These are phyloP conservation scores for Zosterops pallidus DNA, from an alignment of 2,113 vertebrate genomes.

Conservation along the genomic window DNA sequence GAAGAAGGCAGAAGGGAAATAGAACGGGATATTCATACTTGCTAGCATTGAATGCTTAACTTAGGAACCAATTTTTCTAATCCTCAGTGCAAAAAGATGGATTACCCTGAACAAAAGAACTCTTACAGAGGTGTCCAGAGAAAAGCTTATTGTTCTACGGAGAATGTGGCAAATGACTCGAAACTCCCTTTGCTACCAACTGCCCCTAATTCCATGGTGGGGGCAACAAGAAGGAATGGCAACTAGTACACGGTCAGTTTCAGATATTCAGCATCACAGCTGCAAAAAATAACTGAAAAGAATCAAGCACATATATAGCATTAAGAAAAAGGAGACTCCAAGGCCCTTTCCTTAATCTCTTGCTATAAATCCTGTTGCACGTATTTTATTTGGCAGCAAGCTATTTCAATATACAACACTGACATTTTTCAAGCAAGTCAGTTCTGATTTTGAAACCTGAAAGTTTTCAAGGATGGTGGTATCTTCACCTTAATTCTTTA, in stretches of 20 bases:
- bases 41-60: not conserved
- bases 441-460: not conserved
- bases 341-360: conserved; percentile 40
- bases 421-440: conserved; percentile 44
- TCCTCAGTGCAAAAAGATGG: not conserved
- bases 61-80: not conserved
- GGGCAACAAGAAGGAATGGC: not conserved
- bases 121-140: not conserved
- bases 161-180: not conserved
- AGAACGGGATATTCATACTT: not conserved
- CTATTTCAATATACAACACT: conserved; percentile 26
- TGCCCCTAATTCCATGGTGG: not conserved
- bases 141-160: not conserved
- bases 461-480: not conserved
- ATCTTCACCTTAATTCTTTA: not conserved
- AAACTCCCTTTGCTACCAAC: not conserved
- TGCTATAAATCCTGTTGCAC: conserved; percentile 18
- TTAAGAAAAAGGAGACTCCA: conserved; percentile 29
- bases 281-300: not conserved
- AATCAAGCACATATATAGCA: not conserved
- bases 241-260: not conserved
- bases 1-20: not conserved
- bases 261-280: not conserved
- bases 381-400: conserved; percentile 42
- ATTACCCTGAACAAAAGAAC: not conserved